phyloP scores from a whole-genome alignment of 2,888 invertebrate genomes.

The Idaea straminata region DNA sequence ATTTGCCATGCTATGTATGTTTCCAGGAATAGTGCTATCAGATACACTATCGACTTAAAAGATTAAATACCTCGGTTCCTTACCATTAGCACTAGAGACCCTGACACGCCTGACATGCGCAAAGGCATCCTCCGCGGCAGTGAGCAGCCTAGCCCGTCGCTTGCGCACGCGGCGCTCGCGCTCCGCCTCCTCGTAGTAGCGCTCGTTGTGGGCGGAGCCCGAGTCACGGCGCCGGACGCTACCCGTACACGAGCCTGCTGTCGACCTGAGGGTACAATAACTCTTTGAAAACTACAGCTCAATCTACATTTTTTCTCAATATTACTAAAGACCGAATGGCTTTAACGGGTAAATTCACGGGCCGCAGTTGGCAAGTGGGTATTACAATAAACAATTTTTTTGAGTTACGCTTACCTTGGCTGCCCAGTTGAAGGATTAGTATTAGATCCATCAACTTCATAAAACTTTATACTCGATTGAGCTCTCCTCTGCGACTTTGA shows the following conservation, averaged over 20 bases:
- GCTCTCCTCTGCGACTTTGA: slow-evolving; percentile 90
- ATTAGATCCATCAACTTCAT: slow-evolving; percentile 95
- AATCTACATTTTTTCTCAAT: too few relatives aligned
- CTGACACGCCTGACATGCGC: slow-evolving; percentile 94
- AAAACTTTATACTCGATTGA: slow-evolving; percentile 95
- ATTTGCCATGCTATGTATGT: too few relatives aligned
- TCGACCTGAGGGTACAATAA: slow-evolving; percentile 37
- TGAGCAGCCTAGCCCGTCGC: slow-evolving; percentile 91
- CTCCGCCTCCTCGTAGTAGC: slow-evolving; percentile 99
- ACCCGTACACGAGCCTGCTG: slow-evolving; percentile 58
- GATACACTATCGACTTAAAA: too few relatives aligned
- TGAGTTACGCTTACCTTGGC: slow-evolving; percentile 65
- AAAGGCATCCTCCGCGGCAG: slow-evolving; percentile 98
- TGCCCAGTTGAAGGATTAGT: slow-evolving; percentile 85
- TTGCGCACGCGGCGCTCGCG: slow-evolving; percentile 96
- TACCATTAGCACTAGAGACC: slow-evolving; percentile 57
- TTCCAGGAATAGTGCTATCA: too few relatives aligned
- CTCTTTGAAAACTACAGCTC: neutral
- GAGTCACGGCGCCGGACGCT: slow-evolving; percentile 90
- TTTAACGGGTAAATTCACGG: neutral
- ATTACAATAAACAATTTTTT: neutral
- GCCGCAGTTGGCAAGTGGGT: neutral
- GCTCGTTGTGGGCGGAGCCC: slow-evolving; percentile 96
- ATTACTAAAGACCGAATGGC: too few relatives aligned
- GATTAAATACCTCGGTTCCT: slow-evolving; percentile 4